These are phyloP conservation scores for Puffinus mauretanicus DNA, from an alignment of 2,113 vertebrate genomes.

Conservation along the genomic window DNA sequence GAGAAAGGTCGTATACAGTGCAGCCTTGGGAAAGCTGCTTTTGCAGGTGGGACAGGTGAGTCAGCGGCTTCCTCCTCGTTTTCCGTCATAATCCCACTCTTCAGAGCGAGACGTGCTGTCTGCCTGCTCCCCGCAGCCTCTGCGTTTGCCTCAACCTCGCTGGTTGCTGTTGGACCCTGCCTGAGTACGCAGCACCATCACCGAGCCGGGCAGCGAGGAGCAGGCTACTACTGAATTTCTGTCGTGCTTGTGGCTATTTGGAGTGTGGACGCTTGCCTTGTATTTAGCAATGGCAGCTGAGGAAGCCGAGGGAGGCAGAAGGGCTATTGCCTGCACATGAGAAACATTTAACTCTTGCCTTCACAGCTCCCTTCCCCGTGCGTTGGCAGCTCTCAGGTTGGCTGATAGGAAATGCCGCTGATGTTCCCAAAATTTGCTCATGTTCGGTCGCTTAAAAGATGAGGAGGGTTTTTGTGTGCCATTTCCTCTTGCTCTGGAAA, in stretches of 20 bases:
- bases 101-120: not conserved
- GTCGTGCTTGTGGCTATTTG: not conserved
- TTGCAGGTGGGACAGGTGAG: not conserved
- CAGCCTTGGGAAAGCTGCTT: not conserved
- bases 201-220: not conserved
- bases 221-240: not conserved
- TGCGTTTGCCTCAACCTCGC: not conserved
- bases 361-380: not conserved
- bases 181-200: fast-evolving
- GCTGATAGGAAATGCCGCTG: not conserved
- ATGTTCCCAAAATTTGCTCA: not conserved
- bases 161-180: not conserved
- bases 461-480: not conserved
- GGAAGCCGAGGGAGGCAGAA: not conserved
- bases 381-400: not conserved
- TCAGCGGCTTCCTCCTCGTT: not conserved
- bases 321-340: not conserved
- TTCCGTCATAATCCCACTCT: not conserved
- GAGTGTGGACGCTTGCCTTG: not conserved
- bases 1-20: not conserved
- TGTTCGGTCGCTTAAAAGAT: not conserved
- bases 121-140: not conserved
- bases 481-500: not conserved
- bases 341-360: not conserved
- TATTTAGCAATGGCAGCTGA: not conserved